These are phyloP conservation scores for Adelosebastes latens DNA, from an alignment of 2,797 vertebrate genomes.

Conservation along the genomic window DNA sequence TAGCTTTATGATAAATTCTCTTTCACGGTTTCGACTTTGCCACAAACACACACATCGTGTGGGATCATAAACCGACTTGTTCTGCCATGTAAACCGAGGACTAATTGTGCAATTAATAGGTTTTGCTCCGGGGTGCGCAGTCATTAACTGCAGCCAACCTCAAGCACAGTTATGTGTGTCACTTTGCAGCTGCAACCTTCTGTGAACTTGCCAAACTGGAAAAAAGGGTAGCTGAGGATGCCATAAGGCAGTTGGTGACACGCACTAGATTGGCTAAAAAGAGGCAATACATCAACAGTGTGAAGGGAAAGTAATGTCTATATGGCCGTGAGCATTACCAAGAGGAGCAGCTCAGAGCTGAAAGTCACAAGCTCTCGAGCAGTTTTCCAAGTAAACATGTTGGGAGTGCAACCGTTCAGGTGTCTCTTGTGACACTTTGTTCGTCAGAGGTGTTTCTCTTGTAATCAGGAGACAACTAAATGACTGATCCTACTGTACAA, in stretches of 20 bases:
- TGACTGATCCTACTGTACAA: background rate
- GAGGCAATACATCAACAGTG: background rate
- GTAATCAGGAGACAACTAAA: background rate
- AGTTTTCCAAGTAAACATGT: background rate
- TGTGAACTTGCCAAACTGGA: slow-evolving; percentile 10
- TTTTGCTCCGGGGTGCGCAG: background rate
- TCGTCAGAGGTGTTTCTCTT: background rate
- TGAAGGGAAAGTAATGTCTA: background rate
- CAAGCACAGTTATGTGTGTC: background rate
- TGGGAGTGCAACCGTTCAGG: background rate
- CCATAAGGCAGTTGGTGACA: background rate
- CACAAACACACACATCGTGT: background rate
- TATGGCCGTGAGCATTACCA: background rate
- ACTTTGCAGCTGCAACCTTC: background rate
- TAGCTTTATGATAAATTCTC: background rate
- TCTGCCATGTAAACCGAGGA: background rate
- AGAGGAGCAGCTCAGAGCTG: slow-evolving; percentile 42
- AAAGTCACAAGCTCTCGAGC: background rate
- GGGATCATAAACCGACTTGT: background rate
- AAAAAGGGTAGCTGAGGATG: background rate
- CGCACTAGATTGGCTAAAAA: background rate
- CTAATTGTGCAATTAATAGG: background rate
- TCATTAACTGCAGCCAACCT: background rate
- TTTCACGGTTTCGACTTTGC: background rate
- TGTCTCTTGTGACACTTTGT: background rate